Base-by-base conservation (phyloP, 1,140 invertebrate species). In the Leptinotarsa defecta region DNA sequence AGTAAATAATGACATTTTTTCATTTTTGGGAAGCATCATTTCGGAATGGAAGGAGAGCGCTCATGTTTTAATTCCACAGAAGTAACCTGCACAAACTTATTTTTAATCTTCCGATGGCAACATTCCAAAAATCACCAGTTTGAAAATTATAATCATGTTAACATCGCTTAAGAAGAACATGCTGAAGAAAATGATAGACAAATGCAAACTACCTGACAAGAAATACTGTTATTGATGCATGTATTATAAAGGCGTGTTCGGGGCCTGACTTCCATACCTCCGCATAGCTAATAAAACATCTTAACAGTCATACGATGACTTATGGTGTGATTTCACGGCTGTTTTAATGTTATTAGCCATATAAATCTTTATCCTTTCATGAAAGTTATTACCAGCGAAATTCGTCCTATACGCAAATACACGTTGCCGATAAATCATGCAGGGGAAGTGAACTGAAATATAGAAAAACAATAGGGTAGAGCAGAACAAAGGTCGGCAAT, bases 261-360 rank as follows among this genome's bases (percentile, higher is more conserved):
- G 17, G n/a, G 17, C 52, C 52, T 57, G 4, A 57, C 52, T 19
- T 57, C 52, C n/a, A 8, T n/a, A 57, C 52, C 52, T 57, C 4
- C n/a, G 52, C 52, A 19, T 57, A 57, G 15, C 15, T 19, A 57
- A 57, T 57, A 57, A 57, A 57, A 57, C 52, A 57, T 57, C 52
- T 57, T 57, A 57, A 19, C 52, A 57, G 15, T 57, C 52, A 4
- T 15, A 57, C 13, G 52, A 57, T 57, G 52, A 57, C 52, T 57
- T 57, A 57, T 57, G 52, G 52, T 57, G 52, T 57, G 52, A 57
- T 57, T 57, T 57, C 52, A 57, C 52, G 52, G 52, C 52, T 57
- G 15, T 57, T 57, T 57, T 57, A 13, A 57, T 57, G 52, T 57
- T 57, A 57, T 57, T 57, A 57, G 52, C 52, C 15, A 57, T 57